Conservation (phyloP, 2,113 vertebrate species). For the Forbesichthys agassizii region DNA sequence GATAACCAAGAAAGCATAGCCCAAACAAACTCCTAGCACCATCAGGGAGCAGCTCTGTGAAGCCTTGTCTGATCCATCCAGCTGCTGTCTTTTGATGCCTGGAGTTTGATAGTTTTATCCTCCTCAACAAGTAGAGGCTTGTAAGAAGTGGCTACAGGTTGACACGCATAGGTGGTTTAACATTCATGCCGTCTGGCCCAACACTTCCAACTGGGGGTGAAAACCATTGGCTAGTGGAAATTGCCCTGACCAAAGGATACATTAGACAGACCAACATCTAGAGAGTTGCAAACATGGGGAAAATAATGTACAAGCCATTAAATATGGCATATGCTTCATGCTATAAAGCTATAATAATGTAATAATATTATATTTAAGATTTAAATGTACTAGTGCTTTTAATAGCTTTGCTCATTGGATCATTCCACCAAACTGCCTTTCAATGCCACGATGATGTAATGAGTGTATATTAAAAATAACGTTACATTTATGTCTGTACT, state of each 20-base stretch:
- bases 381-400: slow-evolving; percentile 14
- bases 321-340: neutral
- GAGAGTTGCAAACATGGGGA: neutral
- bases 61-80: neutral
- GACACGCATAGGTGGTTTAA: slow-evolving; percentile 30
- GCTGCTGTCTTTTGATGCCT: neutral
- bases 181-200: slow-evolving; percentile 21
- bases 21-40: slow-evolving; percentile 25
- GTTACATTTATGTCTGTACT: neutral
- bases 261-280: slow-evolving; percentile 35
- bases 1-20: slow-evolving; percentile 14
- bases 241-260: slow-evolving; percentile 31
- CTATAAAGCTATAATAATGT: neutral
- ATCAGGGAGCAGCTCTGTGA: slow-evolving; percentile 10
- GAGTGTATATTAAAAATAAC: slow-evolving; percentile 33
- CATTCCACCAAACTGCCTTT: neutral
- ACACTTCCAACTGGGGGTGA: slow-evolving; percentile 23
- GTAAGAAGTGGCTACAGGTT: slow-evolving; percentile 13
- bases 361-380: slow-evolving; percentile 19
- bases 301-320: slow-evolving; percentile 18
- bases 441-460: slow-evolving; percentile 23
- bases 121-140: slow-evolving; percentile 16
- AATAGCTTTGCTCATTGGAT: slow-evolving; percentile 6
- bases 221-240: slow-evolving; percentile 36
- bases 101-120: slow-evolving; percentile 19